phyloP scores from a whole-genome alignment of 1,140 invertebrate species.

The Hylaeus volcanicus region DNA sequence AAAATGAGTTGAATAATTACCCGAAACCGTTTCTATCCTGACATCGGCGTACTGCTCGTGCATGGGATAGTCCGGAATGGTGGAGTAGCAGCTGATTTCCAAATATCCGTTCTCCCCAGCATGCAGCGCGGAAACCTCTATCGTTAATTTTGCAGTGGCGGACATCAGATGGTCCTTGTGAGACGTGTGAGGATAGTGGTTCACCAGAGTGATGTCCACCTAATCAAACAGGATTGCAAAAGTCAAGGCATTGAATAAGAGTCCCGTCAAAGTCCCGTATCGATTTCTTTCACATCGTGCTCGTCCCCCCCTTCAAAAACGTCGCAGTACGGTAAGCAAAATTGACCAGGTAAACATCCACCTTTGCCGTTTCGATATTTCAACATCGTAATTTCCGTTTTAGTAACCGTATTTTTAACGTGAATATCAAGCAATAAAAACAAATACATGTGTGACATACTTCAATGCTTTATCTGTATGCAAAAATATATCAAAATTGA shows the following conservation, averaged over 20 bases:
- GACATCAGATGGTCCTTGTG: conserved; percentile 69
- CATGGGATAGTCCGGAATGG: conserved; percentile 85
- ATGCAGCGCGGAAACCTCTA: conserved; percentile 84
- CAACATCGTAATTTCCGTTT: too few relatives aligned
- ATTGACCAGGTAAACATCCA: too few relatives aligned
- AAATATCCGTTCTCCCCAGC: conserved; percentile 84
- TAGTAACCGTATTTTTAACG: too few relatives aligned
- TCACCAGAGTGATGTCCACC: conserved; percentile 71
- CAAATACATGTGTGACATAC: too few relatives aligned
- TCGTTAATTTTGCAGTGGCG: conserved; percentile 79
- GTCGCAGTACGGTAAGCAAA: too few relatives aligned
- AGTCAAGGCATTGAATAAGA: not conserved
- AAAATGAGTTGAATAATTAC: conserved; percentile 74
- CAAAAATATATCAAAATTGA: too few relatives aligned
- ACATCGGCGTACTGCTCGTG: conserved; percentile 85
- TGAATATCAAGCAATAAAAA: too few relatives aligned
- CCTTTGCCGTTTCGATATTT: too few relatives aligned
- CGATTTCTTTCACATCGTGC: too few relatives aligned
- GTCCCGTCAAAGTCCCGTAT: too few relatives aligned
- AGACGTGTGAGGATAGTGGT: conserved; percentile 68
- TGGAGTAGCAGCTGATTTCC: conserved; percentile 86
- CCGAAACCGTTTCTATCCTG: conserved; percentile 84
- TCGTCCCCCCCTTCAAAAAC: too few relatives aligned
- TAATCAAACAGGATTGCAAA: conserved; percentile 31
- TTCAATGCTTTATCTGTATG: too few relatives aligned